These are phyloP conservation scores for Diabrotica virgifera DNA, from an alignment of 1,140 invertebrate genomes.

Conservation along the genomic window DNA sequence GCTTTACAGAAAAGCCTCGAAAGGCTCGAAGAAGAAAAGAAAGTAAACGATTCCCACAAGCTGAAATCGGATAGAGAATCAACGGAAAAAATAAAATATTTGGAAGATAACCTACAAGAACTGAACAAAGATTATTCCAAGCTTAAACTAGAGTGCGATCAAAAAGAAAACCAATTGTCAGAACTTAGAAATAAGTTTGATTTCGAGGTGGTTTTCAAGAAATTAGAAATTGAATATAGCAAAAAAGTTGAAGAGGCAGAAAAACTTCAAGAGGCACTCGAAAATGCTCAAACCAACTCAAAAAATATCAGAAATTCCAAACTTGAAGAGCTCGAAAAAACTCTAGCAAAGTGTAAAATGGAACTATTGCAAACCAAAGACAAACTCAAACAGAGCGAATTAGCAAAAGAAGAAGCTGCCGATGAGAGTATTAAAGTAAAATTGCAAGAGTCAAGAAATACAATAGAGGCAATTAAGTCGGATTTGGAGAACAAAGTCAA, in stretches of 20 bases:
- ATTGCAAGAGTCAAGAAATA: background rate
- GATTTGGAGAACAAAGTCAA: slow-evolving; percentile 11
- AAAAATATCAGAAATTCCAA: background rate
- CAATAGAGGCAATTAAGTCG: background rate
- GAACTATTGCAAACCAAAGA: too few relatives aligned
- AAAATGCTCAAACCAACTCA: background rate
- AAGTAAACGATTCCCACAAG: background rate
- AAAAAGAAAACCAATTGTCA: slow-evolving; percentile 1
- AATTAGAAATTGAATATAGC: slow-evolving; percentile 1
- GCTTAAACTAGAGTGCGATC: slow-evolving; percentile 9
- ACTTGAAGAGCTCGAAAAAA: too few relatives aligned
- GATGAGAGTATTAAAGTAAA: slow-evolving; percentile 4
- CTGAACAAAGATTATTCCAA: background rate
- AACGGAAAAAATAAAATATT: slow-evolving; percentile 1
- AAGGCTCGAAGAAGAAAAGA: slow-evolving; percentile 10
- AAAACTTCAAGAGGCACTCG: background rate
- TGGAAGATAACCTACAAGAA: background rate
- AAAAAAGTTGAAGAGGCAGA: background rate
- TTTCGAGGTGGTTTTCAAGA: slow-evolving; percentile 11
- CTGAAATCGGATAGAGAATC: background rate
- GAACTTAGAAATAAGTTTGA: slow-evolving; percentile 10
- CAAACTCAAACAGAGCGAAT: too few relatives aligned
- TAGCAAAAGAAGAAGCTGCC: background rate
- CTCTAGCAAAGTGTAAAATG: too few relatives aligned
- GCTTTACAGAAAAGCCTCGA: slow-evolving; percentile 6